Conservation (phyloP, 2,797 vertebrate genomes). For the Vipera ursinii region DNA sequence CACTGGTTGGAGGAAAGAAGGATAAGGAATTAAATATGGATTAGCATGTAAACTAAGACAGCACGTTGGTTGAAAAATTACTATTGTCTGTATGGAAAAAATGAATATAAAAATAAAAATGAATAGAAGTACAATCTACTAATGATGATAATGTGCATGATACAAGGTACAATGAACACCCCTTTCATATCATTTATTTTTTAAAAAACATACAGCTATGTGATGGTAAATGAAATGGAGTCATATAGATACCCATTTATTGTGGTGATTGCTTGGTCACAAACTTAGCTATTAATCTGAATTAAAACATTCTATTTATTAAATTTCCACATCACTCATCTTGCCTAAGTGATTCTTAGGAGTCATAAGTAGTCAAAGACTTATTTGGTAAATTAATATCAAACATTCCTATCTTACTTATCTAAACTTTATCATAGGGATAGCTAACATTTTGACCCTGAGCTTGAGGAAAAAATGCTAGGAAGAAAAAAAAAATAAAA, state of each 20-base stretch:
- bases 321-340: too few relatives aligned
- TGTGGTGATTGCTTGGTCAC: not conserved
- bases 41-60: too few relatives aligned
- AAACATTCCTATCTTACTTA: not conserved
- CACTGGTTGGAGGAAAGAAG: too few relatives aligned
- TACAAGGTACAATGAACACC: not conserved
- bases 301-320: not conserved
- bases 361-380: not conserved
- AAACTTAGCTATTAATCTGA: not conserved
- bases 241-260: not conserved
- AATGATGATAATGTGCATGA: not conserved
- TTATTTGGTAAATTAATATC: not conserved
- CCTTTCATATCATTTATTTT: not conserved
- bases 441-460: not conserved
- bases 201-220: not conserved
- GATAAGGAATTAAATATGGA: too few relatives aligned
- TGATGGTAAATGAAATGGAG: not conserved
- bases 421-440: not conserved
- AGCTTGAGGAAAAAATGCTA: too few relatives aligned
- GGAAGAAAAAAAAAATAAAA: too few relatives aligned
- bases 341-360: not conserved
- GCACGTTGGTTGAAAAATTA: too few relatives aligned
- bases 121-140: not conserved
- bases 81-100: too few relatives aligned
- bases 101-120: not conserved